Base-by-base conservation (phyloP, 2,113 vertebrate species). In the Rafetus swinhoei region DNA sequence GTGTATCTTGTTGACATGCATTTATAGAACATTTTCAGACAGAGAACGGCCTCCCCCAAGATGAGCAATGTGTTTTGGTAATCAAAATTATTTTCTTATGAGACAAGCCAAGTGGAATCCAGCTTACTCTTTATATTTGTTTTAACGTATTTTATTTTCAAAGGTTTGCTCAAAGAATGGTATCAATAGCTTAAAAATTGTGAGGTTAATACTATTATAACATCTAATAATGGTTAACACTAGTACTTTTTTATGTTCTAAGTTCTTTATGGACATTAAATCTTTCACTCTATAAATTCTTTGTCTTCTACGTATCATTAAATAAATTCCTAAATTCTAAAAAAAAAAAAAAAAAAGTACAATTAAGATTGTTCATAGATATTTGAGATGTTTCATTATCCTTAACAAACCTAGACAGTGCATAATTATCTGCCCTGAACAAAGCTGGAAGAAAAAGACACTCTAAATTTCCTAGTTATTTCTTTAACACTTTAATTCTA, bases 371-470 rank as follows among this genome's bases (percentile, higher is more conserved):
- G 39, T 69, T 80, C 4, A 79, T 84, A 45, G 52, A 25, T 86
- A 57, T 88, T 27, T 18, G 7, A 90, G 62, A 50, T 12, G 45
- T 54, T 87, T 56, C 84, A 3, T 95, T 92, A 57, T 92, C 93
- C 69, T 11, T 72, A 84, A 55, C 57, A 94, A 92, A 88, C n/a
- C 2, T 76, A 89, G 22, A 65, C 14, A 19, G 54, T 94, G 2
- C 35, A 7, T 87, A 53, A 69, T 88, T 91, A 60, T 84, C 84
- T 93, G 14, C 91, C 35, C 53, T 24, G 56, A 7, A 60, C 59
- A 88, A 54, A 13, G 7, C 53, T 93, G 53, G 27, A 24, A 72
- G 12, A 56, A 87, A 93, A 95, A 95, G 76, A 80, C 76, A 55
- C 1, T 85, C 59, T 90, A 92, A 72, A 84, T 52, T 89, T 76